A percentile compares a stretch with the other conserved stretches of the same genome.
Evolutionary conservation across 2,797 vertebrate species (phyloP).

Genomic region (Poeciliopsis gracilis): DNA sequence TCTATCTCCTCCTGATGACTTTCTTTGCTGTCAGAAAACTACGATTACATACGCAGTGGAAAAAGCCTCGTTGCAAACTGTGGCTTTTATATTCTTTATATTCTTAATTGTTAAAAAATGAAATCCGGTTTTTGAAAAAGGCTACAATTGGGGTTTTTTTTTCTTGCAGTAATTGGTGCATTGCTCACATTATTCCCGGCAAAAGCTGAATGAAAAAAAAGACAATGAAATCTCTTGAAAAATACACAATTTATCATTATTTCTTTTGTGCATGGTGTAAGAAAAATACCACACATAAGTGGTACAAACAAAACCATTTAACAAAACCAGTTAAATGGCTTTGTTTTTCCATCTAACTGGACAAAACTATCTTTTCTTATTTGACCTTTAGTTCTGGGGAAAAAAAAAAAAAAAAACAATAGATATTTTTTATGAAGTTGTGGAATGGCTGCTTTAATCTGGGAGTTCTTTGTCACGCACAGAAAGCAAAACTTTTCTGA

Average conservation of each 20-base stretch:
- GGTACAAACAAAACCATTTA: no score
- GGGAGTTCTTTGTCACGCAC: conserved; percentile 31
- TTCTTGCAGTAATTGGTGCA: neutral
- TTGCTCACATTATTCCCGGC: neutral
- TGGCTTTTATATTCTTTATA: neutral
- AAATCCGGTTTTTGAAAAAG: neutral
- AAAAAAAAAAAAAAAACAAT: neutral
- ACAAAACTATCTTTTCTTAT: neutral
- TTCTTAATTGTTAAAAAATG: neutral
- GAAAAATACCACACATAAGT: no score
- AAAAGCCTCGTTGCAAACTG: no score
- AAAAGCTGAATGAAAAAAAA: neutral
- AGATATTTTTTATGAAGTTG: neutral
- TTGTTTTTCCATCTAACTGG: neutral
- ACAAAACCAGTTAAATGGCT: neutral
- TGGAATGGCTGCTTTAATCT: conserved; percentile 20
- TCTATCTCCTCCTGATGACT: neutral
- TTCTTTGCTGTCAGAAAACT: neutral
- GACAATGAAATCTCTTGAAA: neutral
- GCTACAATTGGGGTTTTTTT: neutral
- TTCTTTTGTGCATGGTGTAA: neutral
- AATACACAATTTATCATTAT: neutral
- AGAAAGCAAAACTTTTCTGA: conserved; percentile 35
- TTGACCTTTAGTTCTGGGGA: neutral
- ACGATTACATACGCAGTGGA: neutral